Evolutionary conservation across 1,140 invertebrate genomes (phyloP).

Genomic region (Drosophila prosaltans): DNA sequence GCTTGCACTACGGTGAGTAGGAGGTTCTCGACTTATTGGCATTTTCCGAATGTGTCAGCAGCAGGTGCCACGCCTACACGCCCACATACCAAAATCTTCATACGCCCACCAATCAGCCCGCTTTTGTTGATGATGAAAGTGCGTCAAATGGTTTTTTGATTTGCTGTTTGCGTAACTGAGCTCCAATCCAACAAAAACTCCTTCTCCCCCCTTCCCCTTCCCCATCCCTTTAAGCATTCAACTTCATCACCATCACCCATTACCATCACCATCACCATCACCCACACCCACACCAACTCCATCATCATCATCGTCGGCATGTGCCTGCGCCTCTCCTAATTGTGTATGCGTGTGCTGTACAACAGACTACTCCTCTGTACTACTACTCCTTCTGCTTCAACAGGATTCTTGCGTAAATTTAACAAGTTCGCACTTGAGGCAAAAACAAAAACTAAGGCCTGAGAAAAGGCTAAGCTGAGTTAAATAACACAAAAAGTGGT

Average conservation of each 20-base stretch:
- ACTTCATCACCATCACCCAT: not conserved
- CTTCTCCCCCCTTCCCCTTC: not conserved
- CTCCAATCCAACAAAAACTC: constrained; percentile 24
- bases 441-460: constrained; percentile 32
- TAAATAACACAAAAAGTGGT: constrained; percentile 60
- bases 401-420: constrained; percentile 75
- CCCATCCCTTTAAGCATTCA: not conserved
- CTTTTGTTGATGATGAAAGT: constrained; percentile 74
- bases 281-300: not conserved
- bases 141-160: constrained; percentile 80
- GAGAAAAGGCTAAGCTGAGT: constrained; percentile 52
- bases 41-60: constrained; percentile 75
- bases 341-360: constrained; percentile 76
- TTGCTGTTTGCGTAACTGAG: constrained; percentile 78
- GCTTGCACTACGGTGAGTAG: constrained; percentile 18
- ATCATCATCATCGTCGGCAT: not conserved
- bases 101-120: constrained; percentile 1
- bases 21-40: constrained; percentile 63
- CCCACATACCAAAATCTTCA: constrained; percentile 17
- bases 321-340: constrained; percentile 55
- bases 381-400: constrained; percentile 3
- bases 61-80: constrained; percentile 58
- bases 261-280: not conserved
- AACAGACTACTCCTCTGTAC: not conserved
- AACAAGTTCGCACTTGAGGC: constrained; percentile 77